Evolutionary conservation across 2,888 invertebrate genomes (phyloP), one percentile per base, ranked within the genome.

Genomic region (Cephus nigrinus): DNA sequence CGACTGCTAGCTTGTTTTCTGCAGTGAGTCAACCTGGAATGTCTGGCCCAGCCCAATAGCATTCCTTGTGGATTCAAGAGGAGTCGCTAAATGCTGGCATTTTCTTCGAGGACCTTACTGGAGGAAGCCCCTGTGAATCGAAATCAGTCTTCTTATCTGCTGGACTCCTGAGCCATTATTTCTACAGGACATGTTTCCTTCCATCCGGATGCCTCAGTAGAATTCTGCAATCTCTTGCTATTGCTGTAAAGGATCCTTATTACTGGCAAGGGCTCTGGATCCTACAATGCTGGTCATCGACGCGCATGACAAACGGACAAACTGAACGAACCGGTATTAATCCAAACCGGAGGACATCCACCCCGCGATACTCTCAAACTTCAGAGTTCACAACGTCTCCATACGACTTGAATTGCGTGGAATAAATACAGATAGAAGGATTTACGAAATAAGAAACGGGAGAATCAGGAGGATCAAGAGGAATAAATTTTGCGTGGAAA

Each of bases 21-120:
- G 74, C 75, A n/a, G 76, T 75, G 78, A 78, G 35, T 78, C 71
- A 78, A 71, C 30, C 23, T 71, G 75, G 75, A 78, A 75, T 75
- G 78, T 40, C 36, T 34, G 32, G 69, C 33, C 23, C 69, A 69
- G 72, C 75, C n/a, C 74, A 36, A 74, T 33, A 15, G 74, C 74
- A 74, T 74, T 74, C 71, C 71, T 71, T 3, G 12, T 71, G 32
- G 33, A 71, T 31, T 12, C 31, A 33, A 71, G 71, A 71, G 31
- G 33, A 33, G 31, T 2, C 55, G 9, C 23, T 55, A 2, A 23
- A 23, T 9, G 9, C 9, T 5, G 40, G 5, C 23, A 55, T 23
- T 55, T 55, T 55, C 23, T 9, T 55, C 0, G 23, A 55, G 23
- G 55, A 55, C 23, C 15, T 23, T 23, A 15, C 4, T 0, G 55